phyloP scores from a whole-genome alignment of 2,797 vertebrate species.

The Pelobates cultripes region DNA sequence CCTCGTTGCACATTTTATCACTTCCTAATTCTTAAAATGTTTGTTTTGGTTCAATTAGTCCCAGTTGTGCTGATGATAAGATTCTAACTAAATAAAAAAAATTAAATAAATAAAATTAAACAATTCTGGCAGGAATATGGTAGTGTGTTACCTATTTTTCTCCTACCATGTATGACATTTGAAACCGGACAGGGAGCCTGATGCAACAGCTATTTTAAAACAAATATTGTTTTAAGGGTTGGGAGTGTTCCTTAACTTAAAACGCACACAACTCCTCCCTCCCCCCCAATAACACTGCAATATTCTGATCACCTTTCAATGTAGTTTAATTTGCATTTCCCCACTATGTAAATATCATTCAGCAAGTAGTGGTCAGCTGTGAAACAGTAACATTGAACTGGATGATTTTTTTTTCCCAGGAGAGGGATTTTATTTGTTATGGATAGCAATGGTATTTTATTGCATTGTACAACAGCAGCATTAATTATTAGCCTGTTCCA shows the following conservation, averaged over 20 bases:
- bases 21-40: conserved; percentile 45
- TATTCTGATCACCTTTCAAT: not conserved
- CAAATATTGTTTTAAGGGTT: not conserved
- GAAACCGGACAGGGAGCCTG: conserved; percentile 74
- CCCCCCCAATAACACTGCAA: not conserved
- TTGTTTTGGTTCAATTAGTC: not conserved
- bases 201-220: conserved; percentile 36
- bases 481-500: not conserved
- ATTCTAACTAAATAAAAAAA: not conserved
- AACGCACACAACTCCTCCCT: no score
- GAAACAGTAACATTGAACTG: not conserved
- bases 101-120: not conserved
- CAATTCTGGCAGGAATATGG: conserved; percentile 28
- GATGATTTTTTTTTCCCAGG: not conserved
- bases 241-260: not conserved
- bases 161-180: conserved; percentile 69
- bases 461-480: not conserved
- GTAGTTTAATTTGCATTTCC: no score
- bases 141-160: conserved; percentile 53
- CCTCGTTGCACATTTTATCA: conserved; percentile 24
- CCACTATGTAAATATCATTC: no score
- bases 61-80: not conserved
- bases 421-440: not conserved
- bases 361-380: not conserved
- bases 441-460: not conserved